Percentiles rank a stretch among this genome's conserved stretches.
Evolutionary conservation across 2,888 invertebrate genomes (phyloP).

Genomic region (Lasioglossum vierecki): DNA sequence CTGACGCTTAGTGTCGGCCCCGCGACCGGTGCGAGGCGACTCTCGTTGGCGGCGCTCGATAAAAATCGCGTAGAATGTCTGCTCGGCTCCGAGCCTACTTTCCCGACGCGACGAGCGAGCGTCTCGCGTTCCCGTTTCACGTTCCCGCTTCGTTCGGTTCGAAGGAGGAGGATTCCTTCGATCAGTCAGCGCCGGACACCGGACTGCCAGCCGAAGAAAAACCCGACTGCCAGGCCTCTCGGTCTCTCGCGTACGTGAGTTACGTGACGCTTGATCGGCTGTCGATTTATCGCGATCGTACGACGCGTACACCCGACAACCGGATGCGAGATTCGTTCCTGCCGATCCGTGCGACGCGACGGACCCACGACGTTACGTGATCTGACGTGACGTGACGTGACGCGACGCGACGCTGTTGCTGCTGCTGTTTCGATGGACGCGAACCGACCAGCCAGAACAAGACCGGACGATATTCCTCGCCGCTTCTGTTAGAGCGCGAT

Average conservation of each 20-base stretch:
- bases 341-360: conserved; percentile 57
- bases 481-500: neutral
- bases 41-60: conserved; percentile 1
- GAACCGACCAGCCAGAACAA: neutral
- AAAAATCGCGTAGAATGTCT: conserved; percentile 77
- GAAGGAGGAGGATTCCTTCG: conserved; percentile 71
- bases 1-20: conserved; percentile 33
- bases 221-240: conserved; percentile 68
- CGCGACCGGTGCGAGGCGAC: neutral
- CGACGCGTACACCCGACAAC: conserved; percentile 66
- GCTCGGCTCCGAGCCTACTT: conserved; percentile 72
- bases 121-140: conserved; percentile 35
- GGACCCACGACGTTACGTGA: conserved; percentile 59
- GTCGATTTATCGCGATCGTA: conserved; percentile 78
- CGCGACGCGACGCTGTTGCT: conserved; percentile 35
- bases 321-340: conserved; percentile 70
- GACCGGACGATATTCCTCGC: neutral
- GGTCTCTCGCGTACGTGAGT: conserved; percentile 78
- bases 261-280: conserved; percentile 78
- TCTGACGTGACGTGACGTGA: conserved; percentile 50
- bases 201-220: conserved; percentile 72
- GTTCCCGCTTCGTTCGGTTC: conserved; percentile 27
- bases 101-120: conserved; percentile 61
- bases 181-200: conserved; percentile 69
- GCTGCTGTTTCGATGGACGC: neutral